Conservation (phyloP, 2,113 vertebrate genomes). For the Irena cyanogastra region DNA sequence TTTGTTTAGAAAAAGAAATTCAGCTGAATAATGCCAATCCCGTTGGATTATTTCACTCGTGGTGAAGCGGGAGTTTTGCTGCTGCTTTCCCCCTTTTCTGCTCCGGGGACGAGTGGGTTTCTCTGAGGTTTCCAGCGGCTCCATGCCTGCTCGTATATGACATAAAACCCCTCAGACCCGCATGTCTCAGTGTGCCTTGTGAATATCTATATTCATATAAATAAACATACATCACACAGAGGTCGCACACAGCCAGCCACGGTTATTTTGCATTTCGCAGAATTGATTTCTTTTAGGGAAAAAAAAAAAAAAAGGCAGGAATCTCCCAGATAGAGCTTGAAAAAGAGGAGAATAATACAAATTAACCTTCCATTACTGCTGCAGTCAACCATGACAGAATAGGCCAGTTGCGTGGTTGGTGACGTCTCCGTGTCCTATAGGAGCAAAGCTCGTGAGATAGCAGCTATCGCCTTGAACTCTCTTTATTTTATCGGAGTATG, state of each 20-base stretch:
- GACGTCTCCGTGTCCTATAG: constrained; percentile 80
- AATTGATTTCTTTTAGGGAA: background rate
- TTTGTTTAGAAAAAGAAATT: background rate
- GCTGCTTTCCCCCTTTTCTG: background rate
- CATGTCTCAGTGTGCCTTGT: fast-evolving
- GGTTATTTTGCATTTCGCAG: background rate
- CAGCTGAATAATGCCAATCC: background rate
- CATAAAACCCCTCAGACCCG: background rate
- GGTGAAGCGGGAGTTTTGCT: background rate
- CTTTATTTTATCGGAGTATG: constrained; percentile 80
- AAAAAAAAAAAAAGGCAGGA: background rate
- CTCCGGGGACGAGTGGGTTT: background rate
- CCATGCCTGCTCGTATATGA: background rate
- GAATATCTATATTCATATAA: background rate
- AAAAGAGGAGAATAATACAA: constrained; percentile 61
- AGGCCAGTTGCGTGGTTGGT: constrained; percentile 72
- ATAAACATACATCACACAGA: fast-evolving
- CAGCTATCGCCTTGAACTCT: constrained; percentile 69
- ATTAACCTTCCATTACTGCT: constrained; percentile 63
- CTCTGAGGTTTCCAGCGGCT: background rate
- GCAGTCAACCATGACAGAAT: constrained; percentile 66
- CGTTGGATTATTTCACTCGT: background rate
- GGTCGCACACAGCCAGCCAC: background rate
- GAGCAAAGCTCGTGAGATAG: constrained; percentile 78
- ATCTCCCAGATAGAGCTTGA: constrained; percentile 25